These are phyloP conservation scores for Characodon lateralis DNA, from an alignment of 2,797 vertebrate genomes.

Conservation along the genomic window DNA sequence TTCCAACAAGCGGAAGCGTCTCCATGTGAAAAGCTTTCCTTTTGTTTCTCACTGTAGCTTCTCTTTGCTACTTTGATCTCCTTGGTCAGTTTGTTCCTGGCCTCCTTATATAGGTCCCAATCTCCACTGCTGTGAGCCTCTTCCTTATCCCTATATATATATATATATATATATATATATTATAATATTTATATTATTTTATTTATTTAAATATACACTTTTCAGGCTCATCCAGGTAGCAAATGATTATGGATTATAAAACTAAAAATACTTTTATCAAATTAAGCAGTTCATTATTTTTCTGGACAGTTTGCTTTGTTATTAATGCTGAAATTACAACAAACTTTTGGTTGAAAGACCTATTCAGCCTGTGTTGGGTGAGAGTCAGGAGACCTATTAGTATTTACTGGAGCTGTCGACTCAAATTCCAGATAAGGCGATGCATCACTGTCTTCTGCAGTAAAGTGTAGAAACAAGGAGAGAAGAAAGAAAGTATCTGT, in stretches of 20 bases:
- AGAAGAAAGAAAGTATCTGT: slow-evolving; percentile 28
- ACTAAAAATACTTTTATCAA: too few species aligned
- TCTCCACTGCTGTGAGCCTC: too few species aligned
- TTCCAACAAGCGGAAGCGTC: too few species aligned
- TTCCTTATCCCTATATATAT: too few species aligned
- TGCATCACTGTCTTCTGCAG: slow-evolving; percentile 45
- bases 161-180: too few species aligned
- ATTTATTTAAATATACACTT: too few species aligned
- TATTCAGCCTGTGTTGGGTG: slow-evolving; percentile 3
- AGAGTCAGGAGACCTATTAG: slow-evolving; percentile 1
- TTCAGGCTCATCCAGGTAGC: neutral
- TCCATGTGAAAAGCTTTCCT: too few species aligned
- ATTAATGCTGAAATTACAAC: neutral
- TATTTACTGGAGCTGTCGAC: slow-evolving; percentile 26
- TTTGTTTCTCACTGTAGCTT: too few species aligned
- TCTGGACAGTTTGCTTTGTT: neutral
- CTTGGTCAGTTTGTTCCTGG: too few species aligned
- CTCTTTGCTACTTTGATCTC: too few species aligned
- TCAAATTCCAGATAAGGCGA: slow-evolving; percentile 25
- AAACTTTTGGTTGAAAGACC: neutral
- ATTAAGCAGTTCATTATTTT: neutral
- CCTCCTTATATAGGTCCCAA: too few species aligned
- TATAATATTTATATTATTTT: too few species aligned
- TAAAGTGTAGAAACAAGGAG: slow-evolving; percentile 11
- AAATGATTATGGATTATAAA: neutral